These are phyloP conservation scores for Hoplodrina ambigua DNA, from an alignment of 2,888 invertebrate species.

Conservation along the genomic window DNA sequence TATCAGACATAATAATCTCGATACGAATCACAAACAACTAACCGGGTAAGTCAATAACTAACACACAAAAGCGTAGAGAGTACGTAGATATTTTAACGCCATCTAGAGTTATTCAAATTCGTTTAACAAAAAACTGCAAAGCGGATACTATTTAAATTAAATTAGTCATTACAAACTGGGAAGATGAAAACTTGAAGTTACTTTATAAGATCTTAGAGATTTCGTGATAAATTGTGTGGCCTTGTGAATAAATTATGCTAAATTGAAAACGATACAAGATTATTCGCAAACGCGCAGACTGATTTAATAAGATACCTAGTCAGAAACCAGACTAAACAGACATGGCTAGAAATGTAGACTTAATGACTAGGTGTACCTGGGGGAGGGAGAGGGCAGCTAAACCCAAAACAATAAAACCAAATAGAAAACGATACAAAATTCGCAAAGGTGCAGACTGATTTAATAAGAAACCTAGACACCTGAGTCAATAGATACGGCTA, in stretches of 20 bases:
- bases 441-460: slow-evolving; percentile 9
- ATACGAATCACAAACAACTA: slow-evolving; percentile 11
- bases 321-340: neutral
- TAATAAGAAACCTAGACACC: neutral
- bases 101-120: neutral
- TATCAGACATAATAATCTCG: slow-evolving; percentile 19
- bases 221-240: slow-evolving; percentile 5
- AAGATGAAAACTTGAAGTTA: slow-evolving; percentile 13
- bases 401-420: slow-evolving; percentile 7
- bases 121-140: neutral
- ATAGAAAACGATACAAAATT: slow-evolving; percentile 19
- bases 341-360: neutral
- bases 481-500: neutral
- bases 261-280: slow-evolving; percentile 23
- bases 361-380: neutral
- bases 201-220: slow-evolving; percentile 3
- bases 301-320: neutral
- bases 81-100: neutral
- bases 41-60: neutral
- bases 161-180: neutral
- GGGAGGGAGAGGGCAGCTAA: neutral
- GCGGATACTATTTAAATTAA: neutral
- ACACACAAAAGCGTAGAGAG: neutral
- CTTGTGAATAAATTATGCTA: slow-evolving; percentile 54
- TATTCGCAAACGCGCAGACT: slow-evolving; percentile 18